A percentile compares a stretch with the other conserved stretches of the same genome.
These are phyloP conservation scores for Crotalus viridis DNA, from an alignment of 2,113 vertebrate genomes.

Conservation along the genomic window DNA sequence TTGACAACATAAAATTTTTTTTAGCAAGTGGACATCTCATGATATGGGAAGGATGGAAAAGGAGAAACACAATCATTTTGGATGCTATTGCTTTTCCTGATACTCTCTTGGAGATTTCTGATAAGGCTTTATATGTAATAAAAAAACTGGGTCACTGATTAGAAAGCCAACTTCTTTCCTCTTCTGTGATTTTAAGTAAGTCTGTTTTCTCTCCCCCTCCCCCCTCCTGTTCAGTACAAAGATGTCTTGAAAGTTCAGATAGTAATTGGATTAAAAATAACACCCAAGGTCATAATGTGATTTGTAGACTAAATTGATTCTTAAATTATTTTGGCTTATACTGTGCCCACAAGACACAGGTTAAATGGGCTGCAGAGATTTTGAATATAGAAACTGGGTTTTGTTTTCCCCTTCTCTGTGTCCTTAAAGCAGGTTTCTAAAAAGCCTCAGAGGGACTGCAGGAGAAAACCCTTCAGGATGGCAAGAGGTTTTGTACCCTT, in stretches of 20 bases:
- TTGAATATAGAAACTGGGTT: constrained; percentile 47
- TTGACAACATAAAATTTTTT: not conserved
- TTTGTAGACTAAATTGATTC: constrained; percentile 37
- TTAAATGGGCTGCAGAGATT: constrained; percentile 38
- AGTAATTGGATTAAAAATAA: constrained; percentile 31
- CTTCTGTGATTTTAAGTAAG: not conserved
- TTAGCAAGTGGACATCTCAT: not conserved
- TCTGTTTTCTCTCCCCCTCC: not conserved
- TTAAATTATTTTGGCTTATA: constrained; percentile 57
- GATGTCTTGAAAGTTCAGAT: constrained; percentile 16
- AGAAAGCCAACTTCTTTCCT: not conserved
- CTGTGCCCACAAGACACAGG: constrained; percentile 35
- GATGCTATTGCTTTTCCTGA: not conserved
- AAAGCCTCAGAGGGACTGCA: constrained; percentile 36
- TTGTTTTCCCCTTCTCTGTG: constrained; percentile 47
- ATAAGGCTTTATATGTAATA: not conserved
- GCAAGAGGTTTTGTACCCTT: constrained; percentile 61
- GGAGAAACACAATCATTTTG: not conserved
- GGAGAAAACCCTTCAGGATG: constrained; percentile 62
- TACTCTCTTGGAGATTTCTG: not conserved
- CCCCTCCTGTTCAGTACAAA: not conserved
- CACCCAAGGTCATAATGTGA: constrained; percentile 35
- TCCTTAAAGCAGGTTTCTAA: constrained; percentile 17
- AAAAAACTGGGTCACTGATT: not conserved
- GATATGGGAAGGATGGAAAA: not conserved